Base-by-base conservation (phyloP, 92 coral and sea anemone species). In the Montipora capitata region DNA sequence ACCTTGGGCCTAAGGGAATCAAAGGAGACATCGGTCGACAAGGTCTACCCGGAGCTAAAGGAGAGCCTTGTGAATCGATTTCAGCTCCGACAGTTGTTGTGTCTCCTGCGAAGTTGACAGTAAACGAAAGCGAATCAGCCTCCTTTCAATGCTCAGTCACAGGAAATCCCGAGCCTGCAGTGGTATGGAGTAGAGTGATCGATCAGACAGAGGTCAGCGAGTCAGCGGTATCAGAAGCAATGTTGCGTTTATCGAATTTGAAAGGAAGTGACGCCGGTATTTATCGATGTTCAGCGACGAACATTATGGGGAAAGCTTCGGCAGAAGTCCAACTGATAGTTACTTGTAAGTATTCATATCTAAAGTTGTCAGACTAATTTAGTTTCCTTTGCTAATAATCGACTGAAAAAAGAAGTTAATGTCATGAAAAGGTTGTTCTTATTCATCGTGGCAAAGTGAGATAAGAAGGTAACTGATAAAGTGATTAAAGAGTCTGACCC, bases 81-180 rank as follows among this genome's bases (percentile, higher is more conserved):
- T 48, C 52, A 48, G 52, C 52, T 48, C 94, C 94, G 52, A 40
- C 72, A 17, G 91, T 91, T 76, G 16, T 51, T 64, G 75, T 87
- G 12, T 86, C 88, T 67, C 87, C 91, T 17, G 52, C 91, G 18
- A 20, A 16, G 39, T 38, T 68, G 82, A 91, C 76, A 39, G 84
- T 91, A 0, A 91, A 87, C 52, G 94, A 91, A 81, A 70, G 72
- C n/a, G 79, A 39, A 48, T 76, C 87, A 72, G 94, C 87, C 54
- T 16, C 74, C 61, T 78, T 85, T 64, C 85, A 79, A 59, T 90
- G 90, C 65, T 78, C 78, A 48, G 84, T 59, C 45, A 77, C 69
- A 16, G 90, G 94, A 49, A 85, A 85, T 54, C 90, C 90, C 38
- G 56, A 45, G 66, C 93, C 93, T 20, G 52, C 51, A 45, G 40